A percentile compares a stretch with the other conserved stretches of the same genome.
phyloP scores from a whole-genome alignment of 2,888 invertebrate species.

The Nephrotoma flavescens region DNA sequence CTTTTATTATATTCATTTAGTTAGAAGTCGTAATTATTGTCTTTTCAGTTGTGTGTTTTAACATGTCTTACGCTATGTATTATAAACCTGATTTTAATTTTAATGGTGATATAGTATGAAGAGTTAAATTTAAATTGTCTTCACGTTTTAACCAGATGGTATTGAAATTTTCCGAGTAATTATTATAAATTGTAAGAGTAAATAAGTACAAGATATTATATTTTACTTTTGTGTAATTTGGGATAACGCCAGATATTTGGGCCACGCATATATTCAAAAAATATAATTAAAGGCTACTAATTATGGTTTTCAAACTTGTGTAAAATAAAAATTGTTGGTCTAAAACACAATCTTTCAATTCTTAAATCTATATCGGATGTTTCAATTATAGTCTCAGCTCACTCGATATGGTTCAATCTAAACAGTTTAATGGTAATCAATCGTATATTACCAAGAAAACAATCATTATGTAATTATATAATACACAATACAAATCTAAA shows the following conservation, averaged over 20 bases:
- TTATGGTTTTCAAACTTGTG: neutral
- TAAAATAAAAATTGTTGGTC: neutral
- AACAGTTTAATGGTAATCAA: neutral
- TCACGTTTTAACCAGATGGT: neutral
- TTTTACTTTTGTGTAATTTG: neutral
- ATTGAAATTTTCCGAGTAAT: neutral
- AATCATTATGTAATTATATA: neutral
- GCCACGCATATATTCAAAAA: neutral
- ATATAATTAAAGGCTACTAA: neutral
- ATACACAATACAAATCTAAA: neutral
- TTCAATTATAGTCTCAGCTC: neutral
- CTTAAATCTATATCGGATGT: neutral
- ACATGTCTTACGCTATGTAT: neutral
- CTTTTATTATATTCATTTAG: neutral
- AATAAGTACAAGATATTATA: neutral
- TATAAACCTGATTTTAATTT: neutral
- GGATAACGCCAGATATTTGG: neutral
- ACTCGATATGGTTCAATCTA: neutral
- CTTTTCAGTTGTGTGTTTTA: neutral
- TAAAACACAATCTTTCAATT: neutral
- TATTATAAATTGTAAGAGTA: neutral
- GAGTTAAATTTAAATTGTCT: neutral
- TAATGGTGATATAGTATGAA: neutral
- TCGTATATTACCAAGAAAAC: neutral
- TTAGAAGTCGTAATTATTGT: neutral